Conservation (phyloP, 2,797 vertebrate genomes). For the Thalassophryne amazonica region DNA sequence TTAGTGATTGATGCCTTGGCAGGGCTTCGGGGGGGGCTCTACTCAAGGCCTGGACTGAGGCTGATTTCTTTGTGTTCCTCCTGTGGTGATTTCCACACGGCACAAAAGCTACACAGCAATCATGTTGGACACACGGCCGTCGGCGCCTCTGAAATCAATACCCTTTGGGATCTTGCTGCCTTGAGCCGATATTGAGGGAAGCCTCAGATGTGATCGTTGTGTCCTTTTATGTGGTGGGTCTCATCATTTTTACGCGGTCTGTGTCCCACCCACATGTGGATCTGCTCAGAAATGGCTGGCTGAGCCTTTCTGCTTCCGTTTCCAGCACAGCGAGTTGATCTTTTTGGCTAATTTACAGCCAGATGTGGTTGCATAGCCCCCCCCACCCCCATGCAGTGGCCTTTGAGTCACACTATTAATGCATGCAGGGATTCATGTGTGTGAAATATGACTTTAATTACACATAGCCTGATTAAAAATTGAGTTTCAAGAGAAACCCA, state of each 20-base stretch:
- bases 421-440: constrained; percentile 9
- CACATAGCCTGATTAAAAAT: constrained; percentile 23
- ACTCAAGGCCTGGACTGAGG: constrained; percentile 36
- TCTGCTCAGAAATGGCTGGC: constrained; percentile 13
- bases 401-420: constrained; percentile 28
- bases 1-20: constrained; percentile 31
- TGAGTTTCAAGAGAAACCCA: constrained; percentile 8
- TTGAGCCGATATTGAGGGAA: constrained; percentile 5
- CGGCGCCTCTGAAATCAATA: constrained; percentile 44
- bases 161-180: constrained; percentile 9
- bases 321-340: constrained; percentile 20
- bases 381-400: constrained; percentile 1
- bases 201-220: constrained; percentile 19
- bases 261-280: not conserved
- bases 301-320: constrained; percentile 17
- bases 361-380: constrained; percentile 17
- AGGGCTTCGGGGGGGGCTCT: constrained; percentile 18
- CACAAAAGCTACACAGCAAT: constrained; percentile 19
- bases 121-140: constrained; percentile 14
- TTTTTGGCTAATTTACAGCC: constrained; percentile 15
- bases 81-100: constrained; percentile 33
- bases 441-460: constrained; percentile 46
- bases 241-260: constrained; percentile 23
- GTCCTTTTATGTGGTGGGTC: constrained; percentile 16
- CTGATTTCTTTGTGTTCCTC: constrained; percentile 37